Base-by-base conservation (phyloP, 2,797 vertebrate genomes). In the Garrulus glandarius region DNA sequence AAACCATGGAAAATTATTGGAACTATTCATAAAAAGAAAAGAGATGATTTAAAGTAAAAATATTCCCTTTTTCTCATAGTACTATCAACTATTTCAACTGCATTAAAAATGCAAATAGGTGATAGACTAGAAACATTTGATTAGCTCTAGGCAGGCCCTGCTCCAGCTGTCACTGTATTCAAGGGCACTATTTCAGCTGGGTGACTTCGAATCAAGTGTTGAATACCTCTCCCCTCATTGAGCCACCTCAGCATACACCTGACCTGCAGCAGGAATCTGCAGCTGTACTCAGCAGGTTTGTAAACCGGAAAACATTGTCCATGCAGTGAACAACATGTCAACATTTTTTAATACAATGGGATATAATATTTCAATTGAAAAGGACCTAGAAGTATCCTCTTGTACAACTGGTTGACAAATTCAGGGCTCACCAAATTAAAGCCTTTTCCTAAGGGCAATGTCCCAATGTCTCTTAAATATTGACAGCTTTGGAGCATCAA, bases 121-220 rank as follows among this genome's bases (percentile, higher is more conserved):
- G 41, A 47, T 19, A 83, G 30, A 50, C 12, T 19, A 60, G 27
- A 20, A 68, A 72, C 2, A 36, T 22, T 46, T 46, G 7, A 12
- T 53, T 75, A 76, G 24, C 5, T 87, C 26, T 56, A 46, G 36
- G 36, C 13, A 68, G 24, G 20, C 2, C 11, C 19, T 3, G 2
- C 24, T 74, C 26, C 24, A 74, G 4, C 15, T 71, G 15, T 55
- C 29, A 57, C 7, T 59, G 55, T 82, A 79, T 55, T 69, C 24
- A 69, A 61, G 36, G 43, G 19, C 41, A 69, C 1, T 17, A 32
- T 84, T 84, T 86, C 46, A 50, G n/a, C n/a, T 67, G 24, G 7
- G 12, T 75, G 78, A 70, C 50, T 94, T 84, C 1, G 0, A 46
- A 82, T 26, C 10, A 71, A 49, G 6, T 0, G 0, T 10, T 79